Evolutionary conservation across 2,797 vertebrate genomes (phyloP), one percentile per base, ranked within the genome.

Genomic region (Ambastaia sidthimunki): DNA sequence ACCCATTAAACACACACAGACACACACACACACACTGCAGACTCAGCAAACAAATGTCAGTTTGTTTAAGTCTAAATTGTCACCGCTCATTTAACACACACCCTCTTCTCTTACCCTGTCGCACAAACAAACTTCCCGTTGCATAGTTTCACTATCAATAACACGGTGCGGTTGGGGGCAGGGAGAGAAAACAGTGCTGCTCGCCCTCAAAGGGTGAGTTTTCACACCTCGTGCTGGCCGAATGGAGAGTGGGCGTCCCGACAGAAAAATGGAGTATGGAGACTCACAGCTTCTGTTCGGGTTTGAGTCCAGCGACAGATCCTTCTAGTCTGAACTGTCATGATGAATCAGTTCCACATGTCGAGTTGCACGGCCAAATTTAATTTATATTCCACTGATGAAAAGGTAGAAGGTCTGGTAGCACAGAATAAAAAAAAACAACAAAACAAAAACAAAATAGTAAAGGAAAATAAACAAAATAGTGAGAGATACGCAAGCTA

Each of bases 51-150:
- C 76, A 69, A 78, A 55, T 77, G 57, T 65, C 54, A 2, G 47
- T 83, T 82, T 86, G 78, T 84, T 85, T 84, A 57, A 78, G 69
- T 18, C 57, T 59, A 63, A 82, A 78, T 71, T 82, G 73, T 85
- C 80, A 86, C 80, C 75, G 74, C 74, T 80, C 37, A 74, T 72
- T 79, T 73, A 57, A 84, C 78, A 84, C 59, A 62, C 57, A 31
- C 28, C 62, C 68, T 76, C 28, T 16, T 31, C 54, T 70, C 62
- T 62, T 59, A 48, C 71, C 77, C 82, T 78, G 62, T 34, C 59
- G 52, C 16, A 75, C 63, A 34, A 21, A 63, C 66, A 79, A 65
- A 77, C 71, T 74, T 75, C 34, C 72, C 52, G 23, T 21, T 71
- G 41, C 23, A 69, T 44, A 69, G 71, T 75, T 83, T 75, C 71